Percentiles rank a stretch among this genome's conserved stretches.
Conservation (phyloP, 1,140 invertebrate genomes). For the Bombus waltoni region DNA sequence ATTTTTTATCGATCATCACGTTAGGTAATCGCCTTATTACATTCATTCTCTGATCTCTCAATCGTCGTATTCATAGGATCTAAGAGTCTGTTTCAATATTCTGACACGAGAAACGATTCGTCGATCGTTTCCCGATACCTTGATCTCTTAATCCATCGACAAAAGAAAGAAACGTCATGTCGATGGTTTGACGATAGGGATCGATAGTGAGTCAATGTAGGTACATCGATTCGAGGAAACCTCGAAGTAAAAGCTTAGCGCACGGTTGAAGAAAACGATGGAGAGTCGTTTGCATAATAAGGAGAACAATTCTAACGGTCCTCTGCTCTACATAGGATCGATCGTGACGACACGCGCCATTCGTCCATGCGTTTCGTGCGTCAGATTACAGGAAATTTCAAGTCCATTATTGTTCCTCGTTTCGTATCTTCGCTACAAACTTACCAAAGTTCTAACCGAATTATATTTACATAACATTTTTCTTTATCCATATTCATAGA, state of each 20-base stretch:
- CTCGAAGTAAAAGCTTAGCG: not conserved
- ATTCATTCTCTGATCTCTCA: too few species aligned
- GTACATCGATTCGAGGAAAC: conserved; percentile 21
- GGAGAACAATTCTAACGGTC: conserved; percentile 60
- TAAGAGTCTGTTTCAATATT: too few species aligned
- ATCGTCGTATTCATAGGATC: too few species aligned
- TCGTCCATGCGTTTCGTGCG: conserved; percentile 3
- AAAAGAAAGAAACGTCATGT: not conserved
- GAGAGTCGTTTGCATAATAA: conserved; percentile 55
- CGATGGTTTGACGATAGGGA: not conserved
- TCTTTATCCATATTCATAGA: too few species aligned
- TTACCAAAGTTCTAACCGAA: too few species aligned
- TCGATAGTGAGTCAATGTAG: not conserved
- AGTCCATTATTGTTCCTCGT: too few species aligned
- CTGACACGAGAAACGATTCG: too few species aligned
- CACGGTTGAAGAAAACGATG: conserved; percentile 10
- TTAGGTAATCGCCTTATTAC: too few species aligned
- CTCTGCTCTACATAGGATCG: conserved; percentile 46
- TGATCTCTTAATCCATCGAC: too few species aligned
- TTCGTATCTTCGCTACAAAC: too few species aligned
- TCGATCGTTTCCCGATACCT: not conserved
- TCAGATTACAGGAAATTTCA: not conserved
- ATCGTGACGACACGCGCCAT: conserved; percentile 38
- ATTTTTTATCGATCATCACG: too few species aligned
- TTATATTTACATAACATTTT: too few species aligned